These are phyloP conservation scores for Medauroidea extradentata DNA, from an alignment of 1,140 invertebrate genomes.

Conservation along the genomic window DNA sequence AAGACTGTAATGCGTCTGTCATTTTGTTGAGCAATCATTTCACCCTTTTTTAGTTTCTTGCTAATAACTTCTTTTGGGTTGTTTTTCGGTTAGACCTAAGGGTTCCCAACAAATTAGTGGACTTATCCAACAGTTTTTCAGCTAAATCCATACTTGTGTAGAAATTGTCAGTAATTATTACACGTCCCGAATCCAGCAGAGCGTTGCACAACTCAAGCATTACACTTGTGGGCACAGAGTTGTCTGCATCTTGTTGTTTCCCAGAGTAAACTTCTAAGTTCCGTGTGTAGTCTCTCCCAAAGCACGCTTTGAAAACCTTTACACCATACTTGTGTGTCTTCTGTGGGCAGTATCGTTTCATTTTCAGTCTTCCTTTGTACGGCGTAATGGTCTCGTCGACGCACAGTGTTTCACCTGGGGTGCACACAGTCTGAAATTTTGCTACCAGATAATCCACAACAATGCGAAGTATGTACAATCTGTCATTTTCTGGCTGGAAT, in stretches of 20 bases:
- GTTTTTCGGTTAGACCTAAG: conserved; percentile 20
- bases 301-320: neutral
- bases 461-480: conserved; percentile 24
- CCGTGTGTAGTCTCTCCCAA: neutral
- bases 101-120: conserved; percentile 24
- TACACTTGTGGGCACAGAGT: conserved; percentile 1
- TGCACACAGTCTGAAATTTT: neutral
- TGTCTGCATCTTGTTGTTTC: neutral
- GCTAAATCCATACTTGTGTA: conserved; percentile 18
- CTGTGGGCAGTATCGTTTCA: neutral
- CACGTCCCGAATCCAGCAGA: conserved; percentile 15
- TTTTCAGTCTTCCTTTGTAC: neutral
- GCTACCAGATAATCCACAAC: conserved; percentile 1
- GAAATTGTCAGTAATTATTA: conserved; percentile 25
- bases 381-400: neutral
- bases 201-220: conserved; percentile 4
- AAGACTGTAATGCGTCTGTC: conserved; percentile 3
- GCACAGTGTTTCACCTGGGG: neutral
- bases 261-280: neutral
- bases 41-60: conserved; percentile 1
- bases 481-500: conserved; percentile 14
- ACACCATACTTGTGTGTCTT: neutral
- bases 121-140: conserved; percentile 13
- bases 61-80: conserved; percentile 17
- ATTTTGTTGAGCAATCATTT: neutral